These are phyloP conservation scores for Orchesellides sinensis DNA, from an alignment of 2,888 invertebrate genomes.

Conservation along the genomic window DNA sequence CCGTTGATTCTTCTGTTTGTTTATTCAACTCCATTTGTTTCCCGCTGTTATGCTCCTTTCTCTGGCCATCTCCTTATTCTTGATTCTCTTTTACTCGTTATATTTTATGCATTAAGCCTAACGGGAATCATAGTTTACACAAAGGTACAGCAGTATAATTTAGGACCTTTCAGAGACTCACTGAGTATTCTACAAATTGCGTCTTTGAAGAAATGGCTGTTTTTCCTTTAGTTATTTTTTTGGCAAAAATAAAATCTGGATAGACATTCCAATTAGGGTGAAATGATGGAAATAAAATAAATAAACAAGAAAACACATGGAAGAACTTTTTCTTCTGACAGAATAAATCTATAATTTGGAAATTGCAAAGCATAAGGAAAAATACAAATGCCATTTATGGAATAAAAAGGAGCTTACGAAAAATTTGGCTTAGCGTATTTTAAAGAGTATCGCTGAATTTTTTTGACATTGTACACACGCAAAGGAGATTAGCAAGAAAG, in stretches of 20 bases:
- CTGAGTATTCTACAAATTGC: too few relatives aligned
- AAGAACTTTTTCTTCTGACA: not conserved
- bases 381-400: not conserved
- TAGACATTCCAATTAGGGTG: slow-evolving; percentile 26
- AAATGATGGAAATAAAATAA: slow-evolving; percentile 9
- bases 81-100: too few relatives aligned
- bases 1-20: slow-evolving; percentile 11
- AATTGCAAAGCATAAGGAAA: not conserved
- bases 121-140: too few relatives aligned
- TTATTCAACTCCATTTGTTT: not conserved
- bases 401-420: slow-evolving; percentile 5
- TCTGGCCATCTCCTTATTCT: not conserved
- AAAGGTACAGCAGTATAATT: too few relatives aligned
- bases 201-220: too few relatives aligned
- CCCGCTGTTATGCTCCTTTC: not conserved
- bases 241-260: slow-evolving; percentile 13
- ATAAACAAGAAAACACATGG: too few relatives aligned
- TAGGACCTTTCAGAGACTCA: too few relatives aligned
- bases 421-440: not conserved
- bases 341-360: not conserved
- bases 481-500: slow-evolving; percentile 23
- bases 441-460: not conserved
- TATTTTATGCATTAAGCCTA: too few relatives aligned
- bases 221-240: too few relatives aligned
- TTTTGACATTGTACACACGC: slow-evolving; percentile 2